A percentile compares a stretch with the other conserved stretches of the same genome.
Evolutionary conservation across 2,113 vertebrate species (phyloP).

Genomic region (Pseudorhombus dupliciocellatus): DNA sequence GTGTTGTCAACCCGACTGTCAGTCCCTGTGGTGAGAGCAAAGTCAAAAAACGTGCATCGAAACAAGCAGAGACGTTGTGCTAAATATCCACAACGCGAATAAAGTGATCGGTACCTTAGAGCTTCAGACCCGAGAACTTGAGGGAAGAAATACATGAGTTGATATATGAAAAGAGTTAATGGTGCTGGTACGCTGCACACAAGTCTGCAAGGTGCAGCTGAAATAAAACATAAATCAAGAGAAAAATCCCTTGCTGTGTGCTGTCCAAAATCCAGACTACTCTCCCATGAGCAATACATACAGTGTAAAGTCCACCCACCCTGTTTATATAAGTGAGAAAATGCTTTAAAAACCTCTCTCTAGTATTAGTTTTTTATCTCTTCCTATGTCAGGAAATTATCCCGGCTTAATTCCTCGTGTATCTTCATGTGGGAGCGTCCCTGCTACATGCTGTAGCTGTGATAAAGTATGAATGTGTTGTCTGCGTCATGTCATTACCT

Average conservation of each 20-base stretch:
- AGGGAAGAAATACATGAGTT: background rate
- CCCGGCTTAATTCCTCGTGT: background rate
- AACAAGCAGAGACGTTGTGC: background rate
- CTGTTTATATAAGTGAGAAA: background rate
- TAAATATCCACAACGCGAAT: background rate
- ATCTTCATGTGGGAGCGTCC: background rate
- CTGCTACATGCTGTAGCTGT: background rate
- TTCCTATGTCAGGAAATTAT: background rate
- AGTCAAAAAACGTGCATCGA: background rate
- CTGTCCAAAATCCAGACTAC: conserved; percentile 3
- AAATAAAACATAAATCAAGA: conserved; percentile 21
- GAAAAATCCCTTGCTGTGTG: conserved; percentile 1
- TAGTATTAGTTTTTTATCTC: background rate
- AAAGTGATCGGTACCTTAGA: background rate
- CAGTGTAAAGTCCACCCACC: background rate
- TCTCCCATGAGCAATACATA: background rate
- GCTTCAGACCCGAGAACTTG: background rate
- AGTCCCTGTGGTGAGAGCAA: background rate
- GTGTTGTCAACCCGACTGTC: conserved; percentile 14
- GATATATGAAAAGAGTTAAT: conserved; percentile 19
- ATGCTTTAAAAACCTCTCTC: background rate
- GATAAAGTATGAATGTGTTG: background rate
- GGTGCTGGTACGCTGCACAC: conserved; percentile 22
- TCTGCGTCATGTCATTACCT: background rate
- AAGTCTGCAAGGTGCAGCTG: conserved; percentile 1